Base-by-base conservation (phyloP, 2,888 invertebrate species). In the Eilema griseolum region DNA sequence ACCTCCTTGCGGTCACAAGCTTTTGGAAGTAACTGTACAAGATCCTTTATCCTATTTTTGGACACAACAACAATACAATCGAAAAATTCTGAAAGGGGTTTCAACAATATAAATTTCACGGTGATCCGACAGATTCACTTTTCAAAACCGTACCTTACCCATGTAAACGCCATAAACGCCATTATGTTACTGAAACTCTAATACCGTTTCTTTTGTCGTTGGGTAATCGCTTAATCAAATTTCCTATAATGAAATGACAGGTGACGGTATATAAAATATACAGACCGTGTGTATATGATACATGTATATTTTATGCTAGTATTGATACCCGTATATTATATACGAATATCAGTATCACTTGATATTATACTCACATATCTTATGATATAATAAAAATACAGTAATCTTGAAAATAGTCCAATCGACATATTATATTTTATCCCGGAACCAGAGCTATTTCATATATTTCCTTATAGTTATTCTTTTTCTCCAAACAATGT, bases 161-260 rank as follows among this genome's bases (percentile, higher is more conserved):
- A 69, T 73, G 79, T 74, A 73, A 75, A 72, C 69, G 70, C 68
- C 67, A 79, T 74, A 73, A 75, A 72, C 69, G 70, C 68, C 67
- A 79, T 79, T 71, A 75, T 66, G 78, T 65, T 71, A 74, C 67
- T 73, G 70, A 69, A 74, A 69, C 59, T 61, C 72, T 28, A 74
- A 74, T 76, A 75, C 74, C 74, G 74, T 73, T 69, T 79, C 73
- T 72, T 84, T 84, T 81, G 79, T 80, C 75, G 73, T 68, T 59
- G 75, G 74, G 79, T 83, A 85, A 85, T 85, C 83, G 75, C 76
- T 76, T 82, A 85, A 82, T 85, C 79, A 83, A 82, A 81, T 82
- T 77, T 73, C 71, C 79, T 61, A 82, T 82, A 84, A 78, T 80
- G 74, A 80, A 77, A 83, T 83, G 86, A 83, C 86, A 87, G 85